phyloP scores from a whole-genome alignment of 2,113 vertebrate species.

The Salminus brasiliensis region DNA sequence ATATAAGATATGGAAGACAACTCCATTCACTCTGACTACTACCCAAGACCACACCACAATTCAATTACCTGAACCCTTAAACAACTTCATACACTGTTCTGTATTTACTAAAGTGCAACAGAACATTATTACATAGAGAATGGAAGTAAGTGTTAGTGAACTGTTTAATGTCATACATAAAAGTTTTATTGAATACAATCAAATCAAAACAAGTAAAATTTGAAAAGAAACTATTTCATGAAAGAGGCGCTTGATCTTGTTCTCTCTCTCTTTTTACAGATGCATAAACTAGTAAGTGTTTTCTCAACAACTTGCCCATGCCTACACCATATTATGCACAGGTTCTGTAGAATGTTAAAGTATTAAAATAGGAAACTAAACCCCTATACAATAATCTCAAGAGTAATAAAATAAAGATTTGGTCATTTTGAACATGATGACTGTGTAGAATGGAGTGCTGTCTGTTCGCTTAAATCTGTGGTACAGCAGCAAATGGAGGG shows the following conservation, averaged over 20 bases:
- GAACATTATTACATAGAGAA: background rate
- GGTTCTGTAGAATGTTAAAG: constrained; percentile 63
- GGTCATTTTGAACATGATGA: constrained; percentile 70
- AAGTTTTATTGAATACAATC: constrained; percentile 86
- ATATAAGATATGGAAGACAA: too few relatives aligned
- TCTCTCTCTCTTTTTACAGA: constrained; percentile 80
- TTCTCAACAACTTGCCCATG: constrained; percentile 76
- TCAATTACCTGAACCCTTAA: too few relatives aligned
- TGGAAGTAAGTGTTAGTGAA: background rate
- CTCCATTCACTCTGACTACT: too few relatives aligned
- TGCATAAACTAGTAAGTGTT: constrained; percentile 73
- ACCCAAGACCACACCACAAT: too few relatives aligned
- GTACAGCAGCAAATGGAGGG: constrained; percentile 57
- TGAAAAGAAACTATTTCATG: constrained; percentile 76
- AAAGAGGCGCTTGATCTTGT: constrained; percentile 66
- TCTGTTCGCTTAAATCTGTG: constrained; percentile 59
- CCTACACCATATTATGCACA: constrained; percentile 70
- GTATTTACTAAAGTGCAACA: background rate
- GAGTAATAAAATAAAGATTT: constrained; percentile 82
- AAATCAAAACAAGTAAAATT: constrained; percentile 83
- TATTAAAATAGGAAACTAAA: constrained; percentile 73
- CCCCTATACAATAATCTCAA: constrained; percentile 67
- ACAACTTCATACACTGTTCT: too few relatives aligned
- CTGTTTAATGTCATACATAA: constrained; percentile 76
- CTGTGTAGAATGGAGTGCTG: constrained; percentile 57